A percentile compares a stretch with the other conserved stretches of the same genome.
These are phyloP conservation scores for Macrophya annulata DNA, from an alignment of 2,888 invertebrate species.

Conservation along the genomic window DNA sequence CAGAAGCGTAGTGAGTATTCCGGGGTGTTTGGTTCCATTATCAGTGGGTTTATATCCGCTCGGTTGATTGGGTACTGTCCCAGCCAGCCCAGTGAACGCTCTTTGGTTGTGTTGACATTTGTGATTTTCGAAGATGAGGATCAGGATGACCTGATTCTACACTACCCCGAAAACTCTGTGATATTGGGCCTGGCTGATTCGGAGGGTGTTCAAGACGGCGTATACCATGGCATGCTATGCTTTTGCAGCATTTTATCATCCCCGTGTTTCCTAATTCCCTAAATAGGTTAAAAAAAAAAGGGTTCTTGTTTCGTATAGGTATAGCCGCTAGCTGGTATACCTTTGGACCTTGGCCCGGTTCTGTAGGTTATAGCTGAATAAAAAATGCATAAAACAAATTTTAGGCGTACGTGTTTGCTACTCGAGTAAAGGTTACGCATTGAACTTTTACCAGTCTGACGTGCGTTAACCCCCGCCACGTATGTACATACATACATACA, in stretches of 20 bases:
- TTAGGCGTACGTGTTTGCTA: constrained; percentile 25
- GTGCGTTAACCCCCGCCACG: constrained; percentile 9
- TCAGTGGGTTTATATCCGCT: constrained; percentile 70
- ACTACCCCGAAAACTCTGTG: constrained; percentile 20
- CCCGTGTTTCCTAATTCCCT: constrained; percentile 7
- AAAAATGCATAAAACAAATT: constrained; percentile 37
- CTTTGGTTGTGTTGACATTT: constrained; percentile 35
- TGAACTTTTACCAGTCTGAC: constrained; percentile 20
- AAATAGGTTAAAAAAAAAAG: neutral
- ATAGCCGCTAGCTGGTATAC: neutral
- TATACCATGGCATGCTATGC: neutral
- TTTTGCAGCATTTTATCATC: neutral
- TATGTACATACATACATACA: neutral
- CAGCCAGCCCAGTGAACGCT: constrained; percentile 55
- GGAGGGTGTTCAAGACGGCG: neutral
- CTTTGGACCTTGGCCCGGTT: neutral
- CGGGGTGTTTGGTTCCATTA: constrained; percentile 68
- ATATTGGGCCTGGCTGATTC: neutral
- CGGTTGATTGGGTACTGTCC: constrained; percentile 69
- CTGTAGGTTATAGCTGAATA: constrained; percentile 18
- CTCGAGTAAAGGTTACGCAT: constrained; percentile 23
- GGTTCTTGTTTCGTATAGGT: neutral
- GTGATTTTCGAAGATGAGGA: constrained; percentile 43
- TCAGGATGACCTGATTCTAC: constrained; percentile 7
- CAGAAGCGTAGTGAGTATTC: constrained; percentile 43